A percentile compares a stretch with the other conserved stretches of the same genome.
Conservation (phyloP, 2,113 vertebrate species). For the Nothocercus julius region DNA sequence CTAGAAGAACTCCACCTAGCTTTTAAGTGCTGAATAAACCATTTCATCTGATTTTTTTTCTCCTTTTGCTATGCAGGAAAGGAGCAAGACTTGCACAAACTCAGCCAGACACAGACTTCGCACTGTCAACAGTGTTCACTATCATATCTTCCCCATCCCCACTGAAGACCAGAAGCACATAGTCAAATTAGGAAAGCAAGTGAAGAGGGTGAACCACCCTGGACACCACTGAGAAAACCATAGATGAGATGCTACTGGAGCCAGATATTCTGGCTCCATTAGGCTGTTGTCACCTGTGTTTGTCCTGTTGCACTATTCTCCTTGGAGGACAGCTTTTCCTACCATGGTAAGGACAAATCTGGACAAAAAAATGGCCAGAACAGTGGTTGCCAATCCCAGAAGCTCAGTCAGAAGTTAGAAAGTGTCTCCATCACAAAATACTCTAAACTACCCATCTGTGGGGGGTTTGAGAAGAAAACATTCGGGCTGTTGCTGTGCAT, state of each 20-base stretch:
- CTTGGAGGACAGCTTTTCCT: background rate
- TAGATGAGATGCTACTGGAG: background rate
- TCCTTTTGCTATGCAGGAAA: background rate
- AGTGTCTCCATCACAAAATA: background rate
- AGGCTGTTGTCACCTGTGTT: background rate
- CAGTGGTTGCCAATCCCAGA: background rate
- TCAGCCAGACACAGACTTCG: background rate
- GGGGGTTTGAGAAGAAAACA: background rate
- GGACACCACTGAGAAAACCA: background rate
- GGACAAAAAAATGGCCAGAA: no score
- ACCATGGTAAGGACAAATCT: background rate
- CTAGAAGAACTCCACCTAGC: background rate
- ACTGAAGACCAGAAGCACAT: background rate
- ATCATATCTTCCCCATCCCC: background rate
- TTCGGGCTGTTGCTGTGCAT: background rate
- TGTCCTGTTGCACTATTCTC: background rate
- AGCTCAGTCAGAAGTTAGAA: background rate
- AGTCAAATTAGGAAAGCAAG: background rate
- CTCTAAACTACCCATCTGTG: rapidly evolving
- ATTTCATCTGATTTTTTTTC: background rate
- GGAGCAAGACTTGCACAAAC: background rate
- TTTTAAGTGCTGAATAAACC: background rate
- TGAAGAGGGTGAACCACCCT: background rate
- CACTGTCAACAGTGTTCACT: background rate
- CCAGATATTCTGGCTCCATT: background rate